A percentile compares a stretch with the other conserved stretches of the same genome.
phyloP scores from a whole-genome alignment of 2,797 vertebrate genomes.

The Fundulus diaphanus region DNA sequence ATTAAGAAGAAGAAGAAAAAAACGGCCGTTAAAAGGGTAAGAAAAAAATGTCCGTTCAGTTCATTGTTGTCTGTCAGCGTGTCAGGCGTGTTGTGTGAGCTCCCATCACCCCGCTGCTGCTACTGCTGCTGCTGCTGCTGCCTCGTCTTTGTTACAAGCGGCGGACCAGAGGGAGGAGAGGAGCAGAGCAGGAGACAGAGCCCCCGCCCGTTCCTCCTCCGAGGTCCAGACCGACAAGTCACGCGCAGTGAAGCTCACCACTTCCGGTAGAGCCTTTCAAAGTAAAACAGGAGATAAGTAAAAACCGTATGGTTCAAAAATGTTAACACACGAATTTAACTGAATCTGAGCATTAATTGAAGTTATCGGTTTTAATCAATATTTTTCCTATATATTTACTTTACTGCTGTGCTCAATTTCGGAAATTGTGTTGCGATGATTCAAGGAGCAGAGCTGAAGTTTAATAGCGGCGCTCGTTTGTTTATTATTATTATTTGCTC shows the following conservation, averaged over 20 bases:
- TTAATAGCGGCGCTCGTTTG: no score
- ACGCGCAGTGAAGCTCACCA: accelerated
- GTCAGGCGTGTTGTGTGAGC: slow-evolving; percentile 33
- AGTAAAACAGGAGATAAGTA: no score
- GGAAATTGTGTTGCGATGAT: no score
- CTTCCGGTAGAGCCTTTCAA: slow-evolving; percentile 34
- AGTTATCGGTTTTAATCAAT: no score
- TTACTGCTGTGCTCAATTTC: no score
- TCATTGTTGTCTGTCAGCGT: slow-evolving; percentile 34
- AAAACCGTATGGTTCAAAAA: no score
- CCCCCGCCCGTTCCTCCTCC: not conserved
- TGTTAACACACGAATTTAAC: no score
- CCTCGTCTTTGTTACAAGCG: slow-evolving; percentile 75
- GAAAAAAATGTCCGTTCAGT: not conserved
- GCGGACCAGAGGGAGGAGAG: slow-evolving; percentile 33
- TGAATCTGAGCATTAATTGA: no score
- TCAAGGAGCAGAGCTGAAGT: no score
- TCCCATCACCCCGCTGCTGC: slow-evolving; percentile 54
- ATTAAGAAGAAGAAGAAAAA: slow-evolving; percentile 1
- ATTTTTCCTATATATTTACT: no score
- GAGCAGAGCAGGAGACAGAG: not conserved
- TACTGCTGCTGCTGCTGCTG: slow-evolving; percentile 63
- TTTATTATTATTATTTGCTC: no score
- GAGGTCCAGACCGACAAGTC: not conserved
- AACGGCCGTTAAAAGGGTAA: not conserved